phyloP scores from a whole-genome alignment of 2,888 invertebrate genomes.

The Lysandra bellargus region DNA sequence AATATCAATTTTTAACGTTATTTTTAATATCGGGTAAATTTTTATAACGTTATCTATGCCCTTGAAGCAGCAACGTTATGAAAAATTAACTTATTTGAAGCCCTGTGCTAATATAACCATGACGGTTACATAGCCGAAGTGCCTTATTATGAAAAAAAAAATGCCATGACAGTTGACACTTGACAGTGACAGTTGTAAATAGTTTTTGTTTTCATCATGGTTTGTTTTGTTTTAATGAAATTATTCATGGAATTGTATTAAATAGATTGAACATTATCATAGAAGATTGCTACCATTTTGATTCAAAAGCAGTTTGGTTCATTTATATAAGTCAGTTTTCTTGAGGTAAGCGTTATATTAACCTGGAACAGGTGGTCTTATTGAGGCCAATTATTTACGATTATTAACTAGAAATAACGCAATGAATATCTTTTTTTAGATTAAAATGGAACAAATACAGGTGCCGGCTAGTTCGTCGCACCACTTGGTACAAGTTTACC shows the following conservation, averaged over 20 bases:
- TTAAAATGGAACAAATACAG: slow-evolving; percentile 66
- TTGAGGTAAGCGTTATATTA: not conserved
- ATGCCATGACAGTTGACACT: not conserved
- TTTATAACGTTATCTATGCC: no score
- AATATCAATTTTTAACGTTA: no score
- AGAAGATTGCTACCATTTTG: not conserved
- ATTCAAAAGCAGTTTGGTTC: not conserved
- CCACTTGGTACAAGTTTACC: slow-evolving; percentile 67
- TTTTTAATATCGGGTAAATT: no score
- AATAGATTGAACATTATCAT: not conserved
- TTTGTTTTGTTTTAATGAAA: not conserved
- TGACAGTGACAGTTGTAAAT: not conserved
- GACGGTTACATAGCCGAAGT: no score
- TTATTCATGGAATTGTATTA: not conserved
- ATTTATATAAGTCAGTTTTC: not conserved
- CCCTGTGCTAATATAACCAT: no score
- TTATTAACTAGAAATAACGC: not conserved
- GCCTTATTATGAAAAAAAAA: no score
- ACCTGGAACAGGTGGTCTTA: not conserved
- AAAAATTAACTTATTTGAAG: no score
- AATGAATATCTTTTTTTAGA: not conserved
- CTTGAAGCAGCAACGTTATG: no score
- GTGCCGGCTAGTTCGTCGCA: slow-evolving; percentile 55
- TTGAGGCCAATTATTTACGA: not conserved
- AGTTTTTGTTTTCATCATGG: slow-evolving; percentile 24